Conservation (phyloP, 2,888 invertebrate species). For the Microplitis manilae region DNA sequence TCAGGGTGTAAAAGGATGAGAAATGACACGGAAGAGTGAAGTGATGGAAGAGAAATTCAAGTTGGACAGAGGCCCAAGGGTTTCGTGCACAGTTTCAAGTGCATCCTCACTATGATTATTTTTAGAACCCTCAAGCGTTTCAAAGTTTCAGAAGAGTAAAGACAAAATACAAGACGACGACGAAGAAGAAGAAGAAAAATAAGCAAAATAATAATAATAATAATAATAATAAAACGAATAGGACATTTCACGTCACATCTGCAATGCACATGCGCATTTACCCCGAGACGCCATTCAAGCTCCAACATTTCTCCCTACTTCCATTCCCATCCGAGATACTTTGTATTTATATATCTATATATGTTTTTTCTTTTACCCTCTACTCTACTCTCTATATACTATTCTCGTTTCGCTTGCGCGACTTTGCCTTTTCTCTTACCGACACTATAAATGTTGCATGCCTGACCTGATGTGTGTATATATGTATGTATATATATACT, state of each 20-base stretch:
- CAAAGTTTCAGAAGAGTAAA: slow-evolving; percentile 27
- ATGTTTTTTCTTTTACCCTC: slow-evolving; percentile 20
- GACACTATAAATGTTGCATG: slow-evolving; percentile 60
- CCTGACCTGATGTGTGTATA: slow-evolving; percentile 51
- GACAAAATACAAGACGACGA: slow-evolving; percentile 4
- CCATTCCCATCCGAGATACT: slow-evolving; percentile 10
- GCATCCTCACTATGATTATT: slow-evolving; percentile 60
- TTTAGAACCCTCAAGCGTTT: slow-evolving; percentile 58
- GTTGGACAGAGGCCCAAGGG: slow-evolving; percentile 36
- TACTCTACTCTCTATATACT: slow-evolving; percentile 1
- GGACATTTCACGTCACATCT: slow-evolving; percentile 58
- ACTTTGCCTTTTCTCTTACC: slow-evolving; percentile 41
- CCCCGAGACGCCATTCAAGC: slow-evolving; percentile 56
- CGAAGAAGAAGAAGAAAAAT: background rate
- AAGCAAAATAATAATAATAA: slow-evolving; percentile 17
- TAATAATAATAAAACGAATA: slow-evolving; percentile 19
- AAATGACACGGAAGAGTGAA: slow-evolving; percentile 9
- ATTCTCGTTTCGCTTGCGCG: slow-evolving; percentile 33
- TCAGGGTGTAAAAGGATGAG: background rate
- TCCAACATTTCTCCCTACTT: slow-evolving; percentile 44
- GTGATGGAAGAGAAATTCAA: slow-evolving; percentile 35
- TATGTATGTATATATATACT: background rate
- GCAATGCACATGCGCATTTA: slow-evolving; percentile 62
- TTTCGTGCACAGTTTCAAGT: slow-evolving; percentile 57
- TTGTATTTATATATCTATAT: background rate